These are phyloP conservation scores for Rissa tridactyla DNA, from an alignment of 2,113 vertebrate species.

Conservation along the genomic window DNA sequence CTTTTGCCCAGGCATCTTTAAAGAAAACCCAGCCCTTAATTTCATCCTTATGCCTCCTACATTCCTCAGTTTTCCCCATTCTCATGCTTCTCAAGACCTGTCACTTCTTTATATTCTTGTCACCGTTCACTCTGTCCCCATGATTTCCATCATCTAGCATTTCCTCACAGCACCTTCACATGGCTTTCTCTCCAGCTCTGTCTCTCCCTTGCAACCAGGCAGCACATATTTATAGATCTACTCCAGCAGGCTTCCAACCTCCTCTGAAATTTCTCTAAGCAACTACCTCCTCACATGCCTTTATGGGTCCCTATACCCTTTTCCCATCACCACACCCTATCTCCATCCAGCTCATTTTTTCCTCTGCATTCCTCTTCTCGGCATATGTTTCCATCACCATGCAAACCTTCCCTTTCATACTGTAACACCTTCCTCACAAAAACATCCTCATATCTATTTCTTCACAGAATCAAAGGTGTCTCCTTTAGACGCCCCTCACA, in stretches of 20 bases:
- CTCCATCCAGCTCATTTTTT: background rate
- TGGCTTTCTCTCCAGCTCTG: background rate
- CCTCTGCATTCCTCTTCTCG: background rate
- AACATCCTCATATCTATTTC: background rate
- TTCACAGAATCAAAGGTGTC: conserved; percentile 17
- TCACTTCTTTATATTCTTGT: background rate
- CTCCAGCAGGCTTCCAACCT: background rate
- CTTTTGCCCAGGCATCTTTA: background rate
- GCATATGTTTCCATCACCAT: background rate
- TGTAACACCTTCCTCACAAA: background rate
- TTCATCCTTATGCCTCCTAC: background rate
- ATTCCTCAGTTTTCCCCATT: background rate
- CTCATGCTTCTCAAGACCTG: background rate
- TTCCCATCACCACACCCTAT: background rate
- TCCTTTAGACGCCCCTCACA: background rate
- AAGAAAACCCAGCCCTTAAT: background rate
- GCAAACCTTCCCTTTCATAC: background rate
- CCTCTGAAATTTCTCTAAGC: background rate
- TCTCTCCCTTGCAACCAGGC: background rate
- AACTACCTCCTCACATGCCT: background rate
- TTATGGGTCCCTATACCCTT: background rate
- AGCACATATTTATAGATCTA: background rate
- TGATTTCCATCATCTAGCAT: background rate
- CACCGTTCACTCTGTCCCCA: background rate
- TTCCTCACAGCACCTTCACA: background rate